Conservation (phyloP, 2,797 vertebrate species). For the Enteromius paludinosus region DNA sequence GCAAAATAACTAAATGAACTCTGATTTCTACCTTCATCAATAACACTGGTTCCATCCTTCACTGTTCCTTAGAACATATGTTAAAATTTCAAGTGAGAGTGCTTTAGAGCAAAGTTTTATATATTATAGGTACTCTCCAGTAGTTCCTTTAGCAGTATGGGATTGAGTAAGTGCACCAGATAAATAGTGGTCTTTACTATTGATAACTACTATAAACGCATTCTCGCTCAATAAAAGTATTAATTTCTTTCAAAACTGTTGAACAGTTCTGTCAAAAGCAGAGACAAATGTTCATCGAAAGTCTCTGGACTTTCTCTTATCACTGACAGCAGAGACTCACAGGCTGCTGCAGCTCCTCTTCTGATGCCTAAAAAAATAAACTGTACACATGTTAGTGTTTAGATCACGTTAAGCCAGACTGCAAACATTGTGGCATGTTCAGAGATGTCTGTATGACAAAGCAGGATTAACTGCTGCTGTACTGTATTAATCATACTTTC, state of each 20-base stretch:
- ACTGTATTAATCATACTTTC: slow-evolving; percentile 2
- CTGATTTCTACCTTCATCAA: background rate
- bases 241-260: background rate
- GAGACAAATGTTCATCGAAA: background rate
- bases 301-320: slow-evolving; percentile 3
- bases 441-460: slow-evolving; percentile 5
- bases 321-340: slow-evolving; percentile 5
- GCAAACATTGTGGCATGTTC: background rate
- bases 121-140: background rate
- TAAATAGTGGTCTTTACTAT: background rate
- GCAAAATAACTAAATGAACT: background rate
- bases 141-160: background rate
- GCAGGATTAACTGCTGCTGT: background rate
- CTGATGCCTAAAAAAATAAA: background rate
- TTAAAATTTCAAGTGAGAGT: background rate
- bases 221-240: background rate
- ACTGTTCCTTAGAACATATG: background rate
- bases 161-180: background rate
- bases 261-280: background rate
- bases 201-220: background rate
- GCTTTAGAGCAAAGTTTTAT: background rate
- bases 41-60: too few species aligned
- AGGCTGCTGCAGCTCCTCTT: background rate
- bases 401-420: background rate
- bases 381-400: background rate